Conservation (phyloP, 2,797 vertebrate genomes). For the Karalla daura region DNA sequence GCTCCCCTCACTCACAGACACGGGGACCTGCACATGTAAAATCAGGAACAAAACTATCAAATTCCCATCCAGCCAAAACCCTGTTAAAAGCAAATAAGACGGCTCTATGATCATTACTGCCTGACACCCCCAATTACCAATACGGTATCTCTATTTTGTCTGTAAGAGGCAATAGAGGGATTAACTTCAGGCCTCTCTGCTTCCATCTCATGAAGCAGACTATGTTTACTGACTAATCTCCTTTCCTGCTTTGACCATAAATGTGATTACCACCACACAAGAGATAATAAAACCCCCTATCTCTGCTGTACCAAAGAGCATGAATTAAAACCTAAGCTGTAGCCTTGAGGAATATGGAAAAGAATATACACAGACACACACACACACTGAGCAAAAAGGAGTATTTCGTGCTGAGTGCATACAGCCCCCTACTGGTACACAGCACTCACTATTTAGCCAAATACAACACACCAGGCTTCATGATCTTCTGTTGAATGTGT, state of each 20-base stretch:
- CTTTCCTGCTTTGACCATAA: conserved; percentile 79
- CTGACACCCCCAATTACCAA: conserved; percentile 61
- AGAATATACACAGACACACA: background rate
- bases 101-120: conserved; percentile 56
- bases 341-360: conserved; percentile 75
- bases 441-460: conserved; percentile 53
- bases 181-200: conserved; percentile 67
- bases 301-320: conserved; percentile 70
- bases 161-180: conserved; percentile 62
- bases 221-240: conserved; percentile 75
- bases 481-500: conserved; percentile 74
- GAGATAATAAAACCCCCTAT: conserved; percentile 80
- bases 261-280: conserved; percentile 81
- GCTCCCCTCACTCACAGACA: background rate
- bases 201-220: conserved; percentile 58
- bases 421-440: conserved; percentile 85
- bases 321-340: conserved; percentile 78
- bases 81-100: conserved; percentile 43
- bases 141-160: conserved; percentile 54
- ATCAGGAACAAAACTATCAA: conserved; percentile 24
- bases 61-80: conserved; percentile 32
- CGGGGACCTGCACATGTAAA: background rate
- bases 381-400: conserved; percentile 32
- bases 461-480: conserved; percentile 54
- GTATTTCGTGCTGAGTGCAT: conserved; percentile 67